Base-by-base conservation (phyloP, 2,113 vertebrate species). In the Colossoma macropomum region DNA sequence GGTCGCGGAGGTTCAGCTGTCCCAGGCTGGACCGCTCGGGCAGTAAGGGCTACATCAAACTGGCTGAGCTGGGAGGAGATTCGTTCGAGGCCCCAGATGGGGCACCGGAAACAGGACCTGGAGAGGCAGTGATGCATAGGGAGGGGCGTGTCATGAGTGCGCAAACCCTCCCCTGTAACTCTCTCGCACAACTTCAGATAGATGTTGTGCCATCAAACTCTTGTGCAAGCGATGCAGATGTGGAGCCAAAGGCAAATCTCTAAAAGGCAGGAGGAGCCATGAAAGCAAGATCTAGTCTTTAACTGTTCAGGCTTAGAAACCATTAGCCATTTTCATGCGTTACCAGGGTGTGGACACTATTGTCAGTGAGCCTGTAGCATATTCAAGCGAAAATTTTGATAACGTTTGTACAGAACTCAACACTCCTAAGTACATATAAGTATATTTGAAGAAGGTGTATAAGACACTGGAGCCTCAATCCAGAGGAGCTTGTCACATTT, bases 11-110 rank as follows among this genome's bases (percentile, higher is more conserved):
- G 87, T 97, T 96, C 32, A 96, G 93, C 88, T 96, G 94, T 88
- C 96, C 97, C 41, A 95, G 91, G 30, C 92, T 95, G 82, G 96
- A 96, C 73, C 94, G 89, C 68, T 90, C 94, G 79, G 93, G 96
- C 95, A 96, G 95, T 92, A 97, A 97, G 96, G 96, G 97, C 95
- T 98, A 99, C 94, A 94, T 94, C 84, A 96, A 96, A 56, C 92
- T 98, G 89, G 92, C 92, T 87, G 96, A 97, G 77, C 89, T 94
- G 84, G 93, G 95, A 34, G 95, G 95, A 75, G 95, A 97, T 88
- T 97, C 96, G 66, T 91, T 95, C 84, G 96, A 97, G 87, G 95
- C 95, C 30, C 88, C 95, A 16, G 94, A 94, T 87, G 91, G 92
- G 27, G 89, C 38, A 23, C 72, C 65, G 1, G 69, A 77, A 75